phyloP scores from a whole-genome alignment of 2,888 invertebrate species.

The Latrodectus hesperus region DNA sequence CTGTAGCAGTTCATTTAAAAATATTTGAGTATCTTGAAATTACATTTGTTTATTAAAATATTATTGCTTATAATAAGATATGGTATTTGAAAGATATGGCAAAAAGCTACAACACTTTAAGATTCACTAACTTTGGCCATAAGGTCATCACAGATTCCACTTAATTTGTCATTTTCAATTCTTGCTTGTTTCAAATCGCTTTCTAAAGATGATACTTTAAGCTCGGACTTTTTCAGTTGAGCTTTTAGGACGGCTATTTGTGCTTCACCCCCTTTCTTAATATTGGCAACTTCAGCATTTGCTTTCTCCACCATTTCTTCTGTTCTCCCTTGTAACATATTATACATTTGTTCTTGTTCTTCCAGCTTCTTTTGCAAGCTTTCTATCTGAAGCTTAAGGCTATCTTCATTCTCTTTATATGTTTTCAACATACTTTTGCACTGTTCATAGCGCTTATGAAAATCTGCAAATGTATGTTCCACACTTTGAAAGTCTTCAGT shows the following conservation, averaged over 20 bases:
- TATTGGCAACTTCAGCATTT: slow-evolving; percentile 87
- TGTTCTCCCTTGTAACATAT: slow-evolving; percentile 89
- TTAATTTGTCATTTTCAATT: slow-evolving; percentile 56
- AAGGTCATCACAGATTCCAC: slow-evolving; percentile 63
- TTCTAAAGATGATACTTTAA: slow-evolving; percentile 87
- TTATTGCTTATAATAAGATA: neutral
- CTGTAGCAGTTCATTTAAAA: too few species aligned
- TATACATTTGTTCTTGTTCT: slow-evolving; percentile 87
- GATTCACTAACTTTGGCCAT: slow-evolving; percentile 59
- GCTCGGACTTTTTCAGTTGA: slow-evolving; percentile 90
- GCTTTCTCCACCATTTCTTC: slow-evolving; percentile 91
- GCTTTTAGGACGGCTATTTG: slow-evolving; percentile 90
- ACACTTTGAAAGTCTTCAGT: slow-evolving; percentile 80
- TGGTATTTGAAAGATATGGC: neutral
- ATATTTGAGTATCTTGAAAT: too few species aligned
- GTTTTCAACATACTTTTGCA: slow-evolving; percentile 82
- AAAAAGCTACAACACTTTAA: neutral
- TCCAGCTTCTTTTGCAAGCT: slow-evolving; percentile 84
- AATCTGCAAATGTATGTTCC: slow-evolving; percentile 81
- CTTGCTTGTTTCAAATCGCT: slow-evolving; percentile 89
- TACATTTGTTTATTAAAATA: too few species aligned
- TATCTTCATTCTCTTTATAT: slow-evolving; percentile 79
- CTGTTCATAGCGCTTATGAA: slow-evolving; percentile 80
- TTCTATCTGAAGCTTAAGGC: slow-evolving; percentile 78
- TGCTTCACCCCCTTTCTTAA: slow-evolving; percentile 81